phyloP scores from a whole-genome alignment of 2,113 vertebrate species.

The Mustelus asterias region DNA sequence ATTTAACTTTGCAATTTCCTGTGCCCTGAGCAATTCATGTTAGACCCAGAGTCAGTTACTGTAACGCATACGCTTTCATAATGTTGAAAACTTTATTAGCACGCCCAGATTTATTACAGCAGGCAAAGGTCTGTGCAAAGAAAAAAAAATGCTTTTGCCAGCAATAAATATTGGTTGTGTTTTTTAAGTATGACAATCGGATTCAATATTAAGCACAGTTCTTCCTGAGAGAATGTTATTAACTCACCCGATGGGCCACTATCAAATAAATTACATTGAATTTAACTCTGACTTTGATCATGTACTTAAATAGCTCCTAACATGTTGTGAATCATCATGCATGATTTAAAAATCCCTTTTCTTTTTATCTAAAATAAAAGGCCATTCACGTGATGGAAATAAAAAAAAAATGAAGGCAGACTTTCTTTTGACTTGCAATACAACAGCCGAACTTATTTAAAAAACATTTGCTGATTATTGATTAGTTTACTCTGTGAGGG shows the following conservation, averaged over 20 bases:
- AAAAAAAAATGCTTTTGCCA: not conserved
- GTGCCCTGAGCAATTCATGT: not conserved
- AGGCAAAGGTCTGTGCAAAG: not conserved
- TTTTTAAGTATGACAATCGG: not conserved
- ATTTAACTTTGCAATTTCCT: not conserved
- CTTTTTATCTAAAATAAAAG: slow-evolving; percentile 22
- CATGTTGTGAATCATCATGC: not conserved
- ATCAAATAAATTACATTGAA: not conserved
- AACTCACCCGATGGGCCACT: not conserved
- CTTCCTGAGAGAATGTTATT: not conserved
- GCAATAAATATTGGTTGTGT: not conserved
- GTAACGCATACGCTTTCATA: not conserved
- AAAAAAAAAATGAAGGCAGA: not conserved
- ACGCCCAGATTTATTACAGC: not conserved
- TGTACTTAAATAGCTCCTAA: not conserved
- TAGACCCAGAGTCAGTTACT: not conserved
- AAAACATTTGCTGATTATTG: not conserved
- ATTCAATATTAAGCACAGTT: not conserved
- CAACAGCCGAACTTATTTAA: not conserved
- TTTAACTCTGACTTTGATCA: not conserved
- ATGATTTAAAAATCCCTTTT: not conserved
- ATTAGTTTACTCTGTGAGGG: not conserved
- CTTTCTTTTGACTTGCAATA: not conserved
- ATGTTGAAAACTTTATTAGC: not conserved
- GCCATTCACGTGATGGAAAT: not conserved